A percentile compares a stretch with the other conserved stretches of the same genome.
Evolutionary conservation across 2,797 vertebrate species (phyloP).

Genomic region (Vespertilio murinus): DNA sequence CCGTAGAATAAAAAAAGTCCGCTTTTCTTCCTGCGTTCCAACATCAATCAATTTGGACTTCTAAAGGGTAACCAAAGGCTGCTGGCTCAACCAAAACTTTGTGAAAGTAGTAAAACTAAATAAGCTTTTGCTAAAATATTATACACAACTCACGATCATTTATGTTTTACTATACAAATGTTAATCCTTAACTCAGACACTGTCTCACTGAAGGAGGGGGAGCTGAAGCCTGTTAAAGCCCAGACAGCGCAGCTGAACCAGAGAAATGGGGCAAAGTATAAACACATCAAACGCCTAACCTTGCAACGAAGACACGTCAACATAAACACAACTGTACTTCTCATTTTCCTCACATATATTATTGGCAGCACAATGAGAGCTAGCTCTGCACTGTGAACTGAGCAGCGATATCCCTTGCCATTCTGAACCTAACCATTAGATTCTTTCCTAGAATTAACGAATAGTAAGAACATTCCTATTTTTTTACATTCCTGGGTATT

Average conservation of each 20-base stretch:
- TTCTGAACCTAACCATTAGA: neutral
- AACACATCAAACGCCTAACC: slow-evolving; percentile 73
- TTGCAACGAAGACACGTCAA: slow-evolving; percentile 61
- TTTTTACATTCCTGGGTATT: neutral
- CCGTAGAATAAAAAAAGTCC: neutral
- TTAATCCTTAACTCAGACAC: slow-evolving; percentile 72
- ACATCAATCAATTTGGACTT: neutral
- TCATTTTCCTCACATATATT: slow-evolving; percentile 10
- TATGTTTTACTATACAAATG: slow-evolving; percentile 71
- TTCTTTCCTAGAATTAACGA: neutral
- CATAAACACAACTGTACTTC: slow-evolving; percentile 63
- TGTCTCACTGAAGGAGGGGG: slow-evolving; percentile 50
- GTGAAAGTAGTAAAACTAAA: slow-evolving; percentile 54
- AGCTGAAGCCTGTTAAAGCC: slow-evolving; percentile 68
- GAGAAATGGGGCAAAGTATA: slow-evolving; percentile 61
- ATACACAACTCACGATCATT: slow-evolving; percentile 68
- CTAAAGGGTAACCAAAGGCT: neutral
- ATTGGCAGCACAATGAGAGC: neutral
- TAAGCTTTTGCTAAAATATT: slow-evolving; percentile 74
- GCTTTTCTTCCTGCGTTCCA: neutral
- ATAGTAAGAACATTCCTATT: neutral
- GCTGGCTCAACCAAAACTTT: slow-evolving; percentile 34
- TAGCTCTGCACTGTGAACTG: neutral
- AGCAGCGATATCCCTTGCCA: neutral
- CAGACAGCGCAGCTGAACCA: slow-evolving; percentile 53